Evolutionary conservation across 1,140 invertebrate genomes (phyloP).

Genomic region (Diorhabda elongata): DNA sequence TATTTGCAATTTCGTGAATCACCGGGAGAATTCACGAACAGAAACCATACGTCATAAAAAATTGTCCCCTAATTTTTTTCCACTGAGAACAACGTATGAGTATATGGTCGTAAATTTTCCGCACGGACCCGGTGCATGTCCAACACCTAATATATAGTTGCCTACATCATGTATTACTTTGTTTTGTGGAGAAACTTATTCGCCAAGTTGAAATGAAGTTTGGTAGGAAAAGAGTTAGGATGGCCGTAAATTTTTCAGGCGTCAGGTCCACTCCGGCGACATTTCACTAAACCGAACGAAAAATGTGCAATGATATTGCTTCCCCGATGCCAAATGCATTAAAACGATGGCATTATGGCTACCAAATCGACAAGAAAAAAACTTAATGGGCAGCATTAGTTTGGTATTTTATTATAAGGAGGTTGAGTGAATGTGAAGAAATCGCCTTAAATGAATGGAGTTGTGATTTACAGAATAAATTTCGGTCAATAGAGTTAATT

Average conservation of each 20-base stretch:
- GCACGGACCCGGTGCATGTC: slow-evolving; percentile 23
- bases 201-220: slow-evolving; percentile 30
- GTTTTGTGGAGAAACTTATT: slow-evolving; percentile 34
- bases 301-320: slow-evolving; percentile 1
- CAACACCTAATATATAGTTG: slow-evolving; percentile 31
- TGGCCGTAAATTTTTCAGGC: slow-evolving; percentile 32
- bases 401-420: neutral
- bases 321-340: neutral
- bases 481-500: too few species aligned
- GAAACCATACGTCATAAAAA: slow-evolving; percentile 2
- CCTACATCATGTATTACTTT: slow-evolving; percentile 36
- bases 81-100: slow-evolving; percentile 1
- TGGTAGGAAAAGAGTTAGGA: slow-evolving; percentile 32
- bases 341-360: slow-evolving; percentile 2
- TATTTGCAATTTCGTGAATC: slow-evolving; percentile 3
- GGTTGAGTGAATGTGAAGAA: too few species aligned
- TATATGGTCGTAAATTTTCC: slow-evolving; percentile 22
- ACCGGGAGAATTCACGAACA: slow-evolving; percentile 1
- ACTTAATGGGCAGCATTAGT: neutral
- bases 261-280: slow-evolving; percentile 30
- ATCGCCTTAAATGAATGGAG: neutral
- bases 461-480: neutral
- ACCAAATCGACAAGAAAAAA: slow-evolving; percentile 2
- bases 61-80: neutral
- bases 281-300: slow-evolving; percentile 16